Evolutionary conservation across 2,797 vertebrate genomes (phyloP).

Genomic region (Peromyscus melanophrys): DNA sequence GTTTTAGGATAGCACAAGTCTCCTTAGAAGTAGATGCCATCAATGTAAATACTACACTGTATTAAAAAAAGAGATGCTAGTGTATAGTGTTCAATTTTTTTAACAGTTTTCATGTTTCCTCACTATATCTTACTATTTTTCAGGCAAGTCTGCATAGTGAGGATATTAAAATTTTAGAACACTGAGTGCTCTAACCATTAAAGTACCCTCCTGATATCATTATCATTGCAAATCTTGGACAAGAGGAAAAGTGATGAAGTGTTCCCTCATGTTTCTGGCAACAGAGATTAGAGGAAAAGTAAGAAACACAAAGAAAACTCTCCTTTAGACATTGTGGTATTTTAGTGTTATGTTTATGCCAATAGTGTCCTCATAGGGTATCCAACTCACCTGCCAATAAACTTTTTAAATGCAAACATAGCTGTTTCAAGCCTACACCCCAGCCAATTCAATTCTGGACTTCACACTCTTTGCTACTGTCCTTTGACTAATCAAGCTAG

Average conservation of each 20-base stretch:
- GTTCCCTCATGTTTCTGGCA: neutral
- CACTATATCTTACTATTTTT: neutral
- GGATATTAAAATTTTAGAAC: neutral
- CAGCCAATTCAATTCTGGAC: neutral
- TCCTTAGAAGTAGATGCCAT: neutral
- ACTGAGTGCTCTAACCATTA: neutral
- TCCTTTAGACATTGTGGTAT: neutral
- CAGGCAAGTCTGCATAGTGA: neutral
- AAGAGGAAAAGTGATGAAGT: too few relatives aligned
- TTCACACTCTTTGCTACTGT: neutral
- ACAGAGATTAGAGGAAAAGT: neutral
- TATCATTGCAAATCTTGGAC: neutral
- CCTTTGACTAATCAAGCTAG: neutral
- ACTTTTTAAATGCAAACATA: constrained; percentile 41
- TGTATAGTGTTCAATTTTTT: neutral
- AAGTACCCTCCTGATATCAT: neutral
- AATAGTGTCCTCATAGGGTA: neutral
- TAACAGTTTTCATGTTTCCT: neutral
- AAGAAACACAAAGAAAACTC: neutral
- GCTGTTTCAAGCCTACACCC: neutral
- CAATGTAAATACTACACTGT: neutral
- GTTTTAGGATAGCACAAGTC: neutral
- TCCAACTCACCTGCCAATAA: neutral
- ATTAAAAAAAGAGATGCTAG: neutral
- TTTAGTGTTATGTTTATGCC: neutral